Conservation (phyloP, 2,797 vertebrate species). For the Balearica regulorum region DNA sequence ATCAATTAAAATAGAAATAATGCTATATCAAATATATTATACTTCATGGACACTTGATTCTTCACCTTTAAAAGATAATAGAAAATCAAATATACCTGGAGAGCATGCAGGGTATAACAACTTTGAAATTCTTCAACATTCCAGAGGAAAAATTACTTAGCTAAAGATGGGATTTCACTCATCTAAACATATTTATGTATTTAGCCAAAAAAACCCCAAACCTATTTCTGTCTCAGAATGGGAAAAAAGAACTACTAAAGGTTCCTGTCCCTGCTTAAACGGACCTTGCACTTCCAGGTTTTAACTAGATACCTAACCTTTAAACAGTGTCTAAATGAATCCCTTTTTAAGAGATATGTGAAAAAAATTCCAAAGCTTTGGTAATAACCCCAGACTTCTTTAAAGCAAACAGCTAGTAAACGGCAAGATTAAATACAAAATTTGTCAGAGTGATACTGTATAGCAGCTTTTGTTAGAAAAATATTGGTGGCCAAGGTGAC, state of each 20-base stretch:
- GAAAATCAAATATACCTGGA: background rate
- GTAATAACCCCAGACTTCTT: background rate
- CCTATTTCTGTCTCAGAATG: background rate
- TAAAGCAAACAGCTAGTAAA: background rate
- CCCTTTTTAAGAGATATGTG: background rate
- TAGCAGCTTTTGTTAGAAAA: background rate
- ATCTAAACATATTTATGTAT: background rate
- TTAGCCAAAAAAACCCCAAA: background rate
- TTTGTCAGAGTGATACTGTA: background rate
- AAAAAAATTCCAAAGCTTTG: background rate
- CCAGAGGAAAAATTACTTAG: background rate
- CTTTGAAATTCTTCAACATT: background rate
- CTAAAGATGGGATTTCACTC: background rate
- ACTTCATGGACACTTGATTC: background rate
- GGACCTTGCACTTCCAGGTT: background rate
- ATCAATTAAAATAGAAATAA: conserved; percentile 14
- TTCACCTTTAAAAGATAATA: background rate
- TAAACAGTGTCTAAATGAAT: background rate
- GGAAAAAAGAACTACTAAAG: background rate
- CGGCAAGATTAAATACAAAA: background rate
- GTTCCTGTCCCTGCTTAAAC: background rate
- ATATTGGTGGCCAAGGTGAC: background rate
- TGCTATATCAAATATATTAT: background rate
- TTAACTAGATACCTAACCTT: background rate
- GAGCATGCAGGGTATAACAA: background rate